A percentile compares a stretch with the other conserved stretches of the same genome.
phyloP scores from a whole-genome alignment of 1,140 invertebrate genomes.

The Sarcophaga bullata region DNA sequence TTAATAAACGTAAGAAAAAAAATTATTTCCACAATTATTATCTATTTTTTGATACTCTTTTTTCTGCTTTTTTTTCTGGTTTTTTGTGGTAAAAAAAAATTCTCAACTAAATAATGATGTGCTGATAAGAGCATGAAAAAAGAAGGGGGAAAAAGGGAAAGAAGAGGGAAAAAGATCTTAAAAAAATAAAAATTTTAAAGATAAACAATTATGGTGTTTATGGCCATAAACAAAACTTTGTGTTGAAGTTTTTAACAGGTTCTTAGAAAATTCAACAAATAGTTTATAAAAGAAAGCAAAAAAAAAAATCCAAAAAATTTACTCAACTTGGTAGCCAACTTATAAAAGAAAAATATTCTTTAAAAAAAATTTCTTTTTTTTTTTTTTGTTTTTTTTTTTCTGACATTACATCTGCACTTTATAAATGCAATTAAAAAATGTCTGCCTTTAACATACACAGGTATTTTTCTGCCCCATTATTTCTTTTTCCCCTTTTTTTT shows the following conservation, averaged over 20 bases:
- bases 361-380: not conserved
- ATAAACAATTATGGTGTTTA: not conserved
- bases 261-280: not conserved
- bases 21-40: too few species aligned
- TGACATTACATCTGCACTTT: not conserved
- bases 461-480: not conserved
- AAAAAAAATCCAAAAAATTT: too few species aligned
- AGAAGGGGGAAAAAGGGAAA: not conserved
- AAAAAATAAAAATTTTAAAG: not conserved
- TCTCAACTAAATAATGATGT: constrained; percentile 1
- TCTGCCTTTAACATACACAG: not conserved
- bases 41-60: too few species aligned
- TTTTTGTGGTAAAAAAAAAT: too few species aligned
- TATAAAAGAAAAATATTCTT: too few species aligned
- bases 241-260: not conserved
- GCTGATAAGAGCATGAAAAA: not conserved
- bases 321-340: not conserved
- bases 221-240: not conserved
- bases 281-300: too few species aligned
- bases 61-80: too few species aligned
- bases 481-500: not conserved
- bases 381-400: not conserved
- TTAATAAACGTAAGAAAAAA: too few species aligned
- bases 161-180: not conserved
- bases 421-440: not conserved